Evolutionary conservation across 2,797 vertebrate species (phyloP), one percentile per base, ranked within the genome.

Genomic region (Myoxocephalus aenaeus): DNA sequence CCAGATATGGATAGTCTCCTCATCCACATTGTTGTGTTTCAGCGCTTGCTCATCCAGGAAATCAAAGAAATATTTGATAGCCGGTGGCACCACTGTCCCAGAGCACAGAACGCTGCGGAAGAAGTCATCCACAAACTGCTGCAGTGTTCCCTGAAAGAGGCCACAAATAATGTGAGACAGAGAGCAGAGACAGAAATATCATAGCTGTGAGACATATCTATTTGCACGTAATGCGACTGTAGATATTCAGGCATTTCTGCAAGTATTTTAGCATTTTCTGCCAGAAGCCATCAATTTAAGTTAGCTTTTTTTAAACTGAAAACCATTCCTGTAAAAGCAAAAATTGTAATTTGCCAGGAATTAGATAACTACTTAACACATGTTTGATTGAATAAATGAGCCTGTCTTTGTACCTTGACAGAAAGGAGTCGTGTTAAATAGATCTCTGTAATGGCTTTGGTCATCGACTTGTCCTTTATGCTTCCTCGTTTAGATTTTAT

Each of bases 401-500:
- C 66, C 32, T 17, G 50, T 50, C n/a, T 73, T 58, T 53, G 44
- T 94, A 99, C 98, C 97, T 99, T 99, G 89, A 99, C 98, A 0
- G 98, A 99, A 8, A 99, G 97, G 82, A 99, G 96, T 82, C 98
- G 95, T 1, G 98, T 99, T 87, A 99, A 95, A 94, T 99, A 99
- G 94, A 99, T 98, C 95, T 99, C 98, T 0, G 98, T 99, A 91
- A 99, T 99, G 92, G 98, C 98, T 97, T 99, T 99, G 91, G 98
- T 99, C 92, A 97, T 97, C 76, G 98, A 98, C 88, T 99, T 99
- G 92, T 98, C 98, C 90, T 99, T 99, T 90, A 99, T 94, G 13
- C 98, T 99, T 77, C 98, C 98, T 7, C 97, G 93, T 93, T 99
- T 99, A 1, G 96, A 97, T 95, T 98, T 99, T 81, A 97, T 94